Base-by-base conservation (phyloP, 2,888 invertebrate species). In the Hermaeophaga mercurialis region DNA sequence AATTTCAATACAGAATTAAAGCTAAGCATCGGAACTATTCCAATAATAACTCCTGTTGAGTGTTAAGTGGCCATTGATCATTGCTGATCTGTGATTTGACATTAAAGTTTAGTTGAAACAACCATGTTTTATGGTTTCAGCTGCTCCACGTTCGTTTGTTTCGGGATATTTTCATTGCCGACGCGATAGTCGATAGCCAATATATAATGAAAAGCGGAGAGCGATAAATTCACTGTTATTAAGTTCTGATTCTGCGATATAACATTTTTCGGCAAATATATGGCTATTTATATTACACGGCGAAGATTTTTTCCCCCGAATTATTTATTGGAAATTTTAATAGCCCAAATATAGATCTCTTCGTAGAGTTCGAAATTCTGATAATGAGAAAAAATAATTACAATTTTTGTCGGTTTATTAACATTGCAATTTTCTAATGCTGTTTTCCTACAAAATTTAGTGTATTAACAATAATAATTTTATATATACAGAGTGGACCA, bases 171-270 rank as follows among this genome's bases (percentile, higher is more conserved):
- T 43, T 43, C 24, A 43, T 26, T 24, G 24, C 43, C 43, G 15
- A 24, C 24, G 14, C 12, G 43, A 43, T 43, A 43, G 43, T 43
- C 43, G 43, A 43, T 43, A 19, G 38, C 38, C 19, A 33, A 33
- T 52, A 43, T 52, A 43, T 43, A 52, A 43, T 52, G 50, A 43
- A 52, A 52, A 24, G 43, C 28, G 43, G 33, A 43, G 12, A 18
- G 8, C 43, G 43, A 43, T 43, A 43, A 43, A 43, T 43, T 43
- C 18, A 14, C 43, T 14, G 50, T 52, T 52, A 52, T 43, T 52
- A 43, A 52, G 50, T 52, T 52, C 43, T 43, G 43, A 52, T 43
- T 52, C 43, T 52, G 43, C 43, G 43, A 52, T 52, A 52, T 31
- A 52, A 34, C 50, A 19, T 14, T 50, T 50, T 50, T 50, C 48